Evolutionary conservation across 2,888 invertebrate genomes (phyloP).

Genomic region (Hofmannophila pseudospretella): DNA sequence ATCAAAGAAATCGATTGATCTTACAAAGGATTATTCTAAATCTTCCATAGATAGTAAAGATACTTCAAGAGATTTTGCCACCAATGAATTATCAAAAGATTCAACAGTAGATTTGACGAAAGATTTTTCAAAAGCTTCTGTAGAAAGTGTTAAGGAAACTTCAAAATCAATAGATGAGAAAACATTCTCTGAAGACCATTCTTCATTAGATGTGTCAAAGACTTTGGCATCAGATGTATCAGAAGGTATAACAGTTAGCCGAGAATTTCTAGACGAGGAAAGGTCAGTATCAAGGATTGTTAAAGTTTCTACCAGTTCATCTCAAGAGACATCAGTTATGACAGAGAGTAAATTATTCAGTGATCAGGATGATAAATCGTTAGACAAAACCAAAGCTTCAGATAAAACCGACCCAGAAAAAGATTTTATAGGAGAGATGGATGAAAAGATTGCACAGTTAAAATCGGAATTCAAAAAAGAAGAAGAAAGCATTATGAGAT

Average conservation of each 20-base stretch:
- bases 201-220: constrained; percentile 68
- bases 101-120: constrained; percentile 68
- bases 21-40: constrained; percentile 71
- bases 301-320: constrained; percentile 53
- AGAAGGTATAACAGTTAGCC: constrained; percentile 58
- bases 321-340: constrained; percentile 61
- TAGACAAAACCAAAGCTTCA: constrained; percentile 38
- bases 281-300: constrained; percentile 51
- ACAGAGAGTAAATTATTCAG: constrained; percentile 64
- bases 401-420: constrained; percentile 41
- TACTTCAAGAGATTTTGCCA: constrained; percentile 70
- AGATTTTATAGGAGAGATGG: constrained; percentile 47
- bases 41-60: constrained; percentile 73
- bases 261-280: constrained; percentile 61
- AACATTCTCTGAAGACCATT: constrained; percentile 70
- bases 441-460: constrained; percentile 43
- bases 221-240: constrained; percentile 70
- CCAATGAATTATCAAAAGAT: constrained; percentile 69
- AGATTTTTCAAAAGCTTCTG: constrained; percentile 66
- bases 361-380: constrained; percentile 54
- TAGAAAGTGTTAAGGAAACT: constrained; percentile 67
- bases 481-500: constrained; percentile 27
- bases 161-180: constrained; percentile 70
- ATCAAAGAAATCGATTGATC: constrained; percentile 67
- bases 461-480: constrained; percentile 46